These are phyloP conservation scores for Eupristina koningsbergeri DNA, from an alignment of 1,140 invertebrate species.

Conservation along the genomic window DNA sequence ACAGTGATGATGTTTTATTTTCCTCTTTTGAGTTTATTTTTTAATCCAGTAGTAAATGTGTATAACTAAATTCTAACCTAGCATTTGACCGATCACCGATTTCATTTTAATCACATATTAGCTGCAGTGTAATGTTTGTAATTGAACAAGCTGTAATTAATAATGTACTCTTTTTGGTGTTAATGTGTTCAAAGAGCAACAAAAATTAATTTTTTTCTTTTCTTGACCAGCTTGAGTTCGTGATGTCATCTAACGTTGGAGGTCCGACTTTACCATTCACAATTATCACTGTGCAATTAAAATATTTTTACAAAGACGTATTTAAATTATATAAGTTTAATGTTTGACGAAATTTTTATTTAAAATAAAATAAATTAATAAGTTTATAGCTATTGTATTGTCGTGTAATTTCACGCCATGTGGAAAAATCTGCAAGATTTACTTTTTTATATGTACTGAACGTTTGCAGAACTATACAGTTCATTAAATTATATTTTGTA, in stretches of 20 bases:
- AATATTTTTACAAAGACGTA: neutral
- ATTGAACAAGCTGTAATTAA: neutral
- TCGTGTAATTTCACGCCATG: no score
- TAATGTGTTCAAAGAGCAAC: neutral
- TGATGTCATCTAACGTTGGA: conserved; percentile 19
- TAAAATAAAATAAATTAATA: no score
- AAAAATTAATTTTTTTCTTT: neutral
- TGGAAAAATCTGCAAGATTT: no score
- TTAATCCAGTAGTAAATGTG: neutral
- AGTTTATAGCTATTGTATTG: no score
- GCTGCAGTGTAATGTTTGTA: neutral
- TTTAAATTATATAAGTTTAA: conserved; percentile 1
- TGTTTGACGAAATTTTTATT: no score
- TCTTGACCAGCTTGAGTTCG: neutral
- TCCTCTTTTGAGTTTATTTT: neutral
- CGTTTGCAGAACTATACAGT: no score
- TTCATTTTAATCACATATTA: conserved; percentile 1
- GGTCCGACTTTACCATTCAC: neutral
- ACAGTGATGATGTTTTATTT: neutral
- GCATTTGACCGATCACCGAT: neutral
- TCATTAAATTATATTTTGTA: no score
- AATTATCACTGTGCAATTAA: neutral
- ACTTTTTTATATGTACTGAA: no score
- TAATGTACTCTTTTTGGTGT: neutral
- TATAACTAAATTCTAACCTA: conserved; percentile 33